Percentiles rank a stretch among this genome's conserved stretches.
Conservation (phyloP, 2,888 invertebrate species). For the Ormyrus labotus region DNA sequence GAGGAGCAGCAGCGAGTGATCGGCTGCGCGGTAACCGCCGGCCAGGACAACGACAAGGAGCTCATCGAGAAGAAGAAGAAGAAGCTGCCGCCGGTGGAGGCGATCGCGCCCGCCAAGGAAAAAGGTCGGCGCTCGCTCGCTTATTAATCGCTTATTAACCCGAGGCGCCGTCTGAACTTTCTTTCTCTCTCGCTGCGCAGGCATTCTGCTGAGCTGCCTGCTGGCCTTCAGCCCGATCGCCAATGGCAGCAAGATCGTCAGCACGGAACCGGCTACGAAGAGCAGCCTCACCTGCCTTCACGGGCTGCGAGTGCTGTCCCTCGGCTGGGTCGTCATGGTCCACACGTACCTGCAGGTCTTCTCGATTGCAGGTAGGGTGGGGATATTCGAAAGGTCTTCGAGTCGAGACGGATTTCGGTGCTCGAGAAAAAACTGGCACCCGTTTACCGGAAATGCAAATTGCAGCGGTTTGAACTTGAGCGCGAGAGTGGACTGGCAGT, state of each 20-base stretch:
- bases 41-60: constrained; percentile 73
- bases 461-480: no score
- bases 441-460: no score
- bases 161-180: no score
- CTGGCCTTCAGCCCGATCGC: constrained; percentile 86
- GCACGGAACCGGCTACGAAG: constrained; percentile 84
- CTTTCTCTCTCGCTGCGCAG: constrained; percentile 69
- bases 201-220: constrained; percentile 80
- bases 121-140: constrained; percentile 59
- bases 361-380: constrained; percentile 80
- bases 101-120: constrained; percentile 54
- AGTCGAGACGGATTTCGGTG: no score
- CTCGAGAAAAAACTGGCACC: no score
- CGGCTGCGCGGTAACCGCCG: not conserved
- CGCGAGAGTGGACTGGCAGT: no score
- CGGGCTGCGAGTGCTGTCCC: constrained; percentile 86
- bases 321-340: constrained; percentile 90
- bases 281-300: constrained; percentile 86
- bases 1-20: constrained; percentile 57
- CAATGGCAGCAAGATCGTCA: constrained; percentile 86
- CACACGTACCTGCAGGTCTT: constrained; percentile 90
- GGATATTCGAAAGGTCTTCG: no score
- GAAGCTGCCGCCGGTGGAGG: constrained; percentile 56
- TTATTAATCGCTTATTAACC: not conserved
- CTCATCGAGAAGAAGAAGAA: constrained; percentile 67